Evolutionary conservation across 2,113 vertebrate genomes (phyloP), one percentile per base, ranked within the genome.

Genomic region (Entosphenus tridentatus): DNA sequence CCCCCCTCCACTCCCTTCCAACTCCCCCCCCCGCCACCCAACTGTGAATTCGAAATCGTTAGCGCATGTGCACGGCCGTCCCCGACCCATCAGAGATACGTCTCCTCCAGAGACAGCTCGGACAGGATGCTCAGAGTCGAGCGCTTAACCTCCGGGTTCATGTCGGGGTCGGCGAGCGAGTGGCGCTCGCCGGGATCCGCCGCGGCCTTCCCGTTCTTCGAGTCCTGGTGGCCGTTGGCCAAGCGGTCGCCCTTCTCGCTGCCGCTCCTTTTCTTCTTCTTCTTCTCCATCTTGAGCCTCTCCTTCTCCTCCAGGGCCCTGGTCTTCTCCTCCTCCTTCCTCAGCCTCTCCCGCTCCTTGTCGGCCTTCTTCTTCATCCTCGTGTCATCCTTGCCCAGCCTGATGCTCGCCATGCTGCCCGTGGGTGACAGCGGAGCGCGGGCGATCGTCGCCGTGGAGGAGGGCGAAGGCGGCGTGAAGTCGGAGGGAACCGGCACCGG

Each of bases 71-170:
- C 39, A 39, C 39, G 39, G 39, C 39, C 39, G 39, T 39, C 39
- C 39, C 39, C 6, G 6, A 39, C 39, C 39, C 39, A 39, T 65
- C 62, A 65, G 62, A 65, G 62, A 21, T 65, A 65, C n/a, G 62
- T 65, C 62, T 65, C 62, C 21, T 65, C n/a, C n/a, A 65, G 21
- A 16, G 62, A 65, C n/a, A 65, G 62, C 21, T 65, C 62, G 10
- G 62, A 65, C n/a, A 65, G 62, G n/a, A 65, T 16, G 62, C 62
- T 65, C n/a, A n/a, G n/a, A 16, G 62, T 65, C n/a, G 62, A 65
- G 21, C n/a, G 21, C 62, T 11, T 65, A n/a, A 65, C n/a, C 11
- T n/a, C n/a, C n/a, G 62, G 21, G 21, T 16, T 65, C 21, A 16
- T 65, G 62, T 65, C 62, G 9, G 21, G 62, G 9, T n/a, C 62